Percentiles rank a stretch among this genome's conserved stretches.
Conservation (phyloP, 2,113 vertebrate species). For the Pteruthius melanotis region DNA sequence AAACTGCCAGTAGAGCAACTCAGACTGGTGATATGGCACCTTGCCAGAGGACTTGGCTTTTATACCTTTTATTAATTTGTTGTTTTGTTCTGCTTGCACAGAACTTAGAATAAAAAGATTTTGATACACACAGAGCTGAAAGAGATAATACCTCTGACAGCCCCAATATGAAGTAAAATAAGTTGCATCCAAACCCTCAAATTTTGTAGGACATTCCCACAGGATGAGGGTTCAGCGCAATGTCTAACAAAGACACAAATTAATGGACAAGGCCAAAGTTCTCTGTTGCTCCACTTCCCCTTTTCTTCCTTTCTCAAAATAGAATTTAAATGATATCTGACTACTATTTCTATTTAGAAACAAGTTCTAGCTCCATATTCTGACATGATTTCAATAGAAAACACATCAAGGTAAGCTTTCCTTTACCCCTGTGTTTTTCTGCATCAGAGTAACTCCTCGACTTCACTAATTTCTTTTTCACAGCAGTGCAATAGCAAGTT, state of each 20-base stretch:
- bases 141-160: background rate
- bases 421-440: background rate
- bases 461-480: background rate
- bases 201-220: background rate
- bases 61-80: background rate
- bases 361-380: background rate
- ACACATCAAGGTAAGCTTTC: background rate
- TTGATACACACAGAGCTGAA: background rate
- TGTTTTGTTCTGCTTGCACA: background rate
- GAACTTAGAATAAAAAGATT: background rate
- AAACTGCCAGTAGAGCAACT: background rate
- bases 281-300: background rate
- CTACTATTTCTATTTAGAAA: background rate
- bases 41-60: background rate
- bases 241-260: background rate
- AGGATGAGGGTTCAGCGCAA: background rate
- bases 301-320: background rate
- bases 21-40: background rate
- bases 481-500: background rate
- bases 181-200: background rate
- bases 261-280: background rate
- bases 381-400: background rate
- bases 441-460: background rate
- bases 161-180: background rate
- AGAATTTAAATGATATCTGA: background rate